Percentiles rank a stretch among this genome's conserved stretches.
Conservation (phyloP, 2,113 vertebrate genomes). For the Cyanoramphus novaezelandiae region DNA sequence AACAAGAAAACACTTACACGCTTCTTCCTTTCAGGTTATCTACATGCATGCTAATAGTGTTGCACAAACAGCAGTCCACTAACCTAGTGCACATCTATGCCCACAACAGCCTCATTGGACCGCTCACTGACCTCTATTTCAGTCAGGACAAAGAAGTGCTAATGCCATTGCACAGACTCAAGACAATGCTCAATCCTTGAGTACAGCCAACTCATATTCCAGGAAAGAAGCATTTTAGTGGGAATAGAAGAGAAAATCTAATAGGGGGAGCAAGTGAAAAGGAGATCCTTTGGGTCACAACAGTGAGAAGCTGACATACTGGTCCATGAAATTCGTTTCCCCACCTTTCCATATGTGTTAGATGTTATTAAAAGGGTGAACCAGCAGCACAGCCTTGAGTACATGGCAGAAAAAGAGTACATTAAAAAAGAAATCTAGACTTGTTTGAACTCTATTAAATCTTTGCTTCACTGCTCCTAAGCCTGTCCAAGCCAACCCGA, state of each 20-base stretch:
- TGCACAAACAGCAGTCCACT: not conserved
- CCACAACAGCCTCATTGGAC: not conserved
- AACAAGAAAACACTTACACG: not conserved
- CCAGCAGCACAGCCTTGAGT: not conserved
- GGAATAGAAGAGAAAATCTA: not conserved
- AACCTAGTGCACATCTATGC: not conserved
- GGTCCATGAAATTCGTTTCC: not conserved
- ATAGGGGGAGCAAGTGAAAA: not conserved
- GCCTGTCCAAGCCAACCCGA: slow-evolving; percentile 32
- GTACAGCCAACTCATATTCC: not conserved
- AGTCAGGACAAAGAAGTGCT: not conserved
- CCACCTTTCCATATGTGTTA: not conserved
- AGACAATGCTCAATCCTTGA: not conserved
- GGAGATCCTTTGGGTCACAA: not conserved
- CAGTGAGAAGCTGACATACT: not conserved
- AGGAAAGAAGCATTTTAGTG: not conserved
- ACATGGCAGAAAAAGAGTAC: not conserved
- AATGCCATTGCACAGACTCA: not conserved
- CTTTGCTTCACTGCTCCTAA: slow-evolving; percentile 33
- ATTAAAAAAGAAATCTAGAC: not conserved
- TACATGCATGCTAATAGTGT: too few relatives aligned
- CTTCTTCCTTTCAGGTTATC: not conserved
- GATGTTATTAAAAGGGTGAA: not conserved
- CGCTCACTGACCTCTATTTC: not conserved
- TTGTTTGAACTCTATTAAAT: slow-evolving; percentile 42